Evolutionary conservation across 2,113 vertebrate genomes (phyloP).

Genomic region (Setophaga kirtlandii): DNA sequence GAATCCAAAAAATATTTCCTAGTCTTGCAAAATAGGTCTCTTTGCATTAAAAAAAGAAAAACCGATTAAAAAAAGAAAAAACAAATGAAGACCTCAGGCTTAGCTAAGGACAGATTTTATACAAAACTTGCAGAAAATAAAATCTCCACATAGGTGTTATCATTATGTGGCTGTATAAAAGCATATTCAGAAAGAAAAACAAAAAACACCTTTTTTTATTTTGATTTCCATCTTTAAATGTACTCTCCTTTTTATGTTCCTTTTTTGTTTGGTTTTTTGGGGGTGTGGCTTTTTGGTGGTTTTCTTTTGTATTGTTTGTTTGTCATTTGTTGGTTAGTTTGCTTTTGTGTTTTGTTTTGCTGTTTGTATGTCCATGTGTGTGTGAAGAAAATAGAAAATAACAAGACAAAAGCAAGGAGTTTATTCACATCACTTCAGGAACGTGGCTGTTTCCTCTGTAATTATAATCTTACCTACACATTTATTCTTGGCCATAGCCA

Average conservation of each 20-base stretch:
- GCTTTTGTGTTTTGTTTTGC: neutral
- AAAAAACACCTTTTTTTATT: accelerated
- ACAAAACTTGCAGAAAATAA: neutral
- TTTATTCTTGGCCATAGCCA: neutral
- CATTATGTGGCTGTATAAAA: neutral
- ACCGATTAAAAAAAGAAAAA: neutral
- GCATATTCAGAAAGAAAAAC: neutral
- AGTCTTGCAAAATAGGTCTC: neutral
- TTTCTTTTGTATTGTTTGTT: neutral
- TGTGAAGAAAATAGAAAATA: neutral
- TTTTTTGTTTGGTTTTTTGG: neutral
- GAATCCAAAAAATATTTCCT: neutral
- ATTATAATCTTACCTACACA: neutral
- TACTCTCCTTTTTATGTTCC: accelerated
- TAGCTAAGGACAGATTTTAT: neutral
- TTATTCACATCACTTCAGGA: neutral
- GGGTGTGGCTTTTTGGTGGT: too few relatives aligned
- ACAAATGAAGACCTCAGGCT: accelerated
- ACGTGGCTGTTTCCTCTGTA: neutral
- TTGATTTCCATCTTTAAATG: neutral
- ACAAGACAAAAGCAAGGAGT: neutral
- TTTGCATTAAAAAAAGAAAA: neutral
- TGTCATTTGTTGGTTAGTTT: neutral
- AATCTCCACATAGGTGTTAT: neutral
- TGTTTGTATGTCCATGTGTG: neutral